These are phyloP conservation scores for Temnothorax rugatulus DNA, from an alignment of 2,888 invertebrate species.

Conservation along the genomic window DNA sequence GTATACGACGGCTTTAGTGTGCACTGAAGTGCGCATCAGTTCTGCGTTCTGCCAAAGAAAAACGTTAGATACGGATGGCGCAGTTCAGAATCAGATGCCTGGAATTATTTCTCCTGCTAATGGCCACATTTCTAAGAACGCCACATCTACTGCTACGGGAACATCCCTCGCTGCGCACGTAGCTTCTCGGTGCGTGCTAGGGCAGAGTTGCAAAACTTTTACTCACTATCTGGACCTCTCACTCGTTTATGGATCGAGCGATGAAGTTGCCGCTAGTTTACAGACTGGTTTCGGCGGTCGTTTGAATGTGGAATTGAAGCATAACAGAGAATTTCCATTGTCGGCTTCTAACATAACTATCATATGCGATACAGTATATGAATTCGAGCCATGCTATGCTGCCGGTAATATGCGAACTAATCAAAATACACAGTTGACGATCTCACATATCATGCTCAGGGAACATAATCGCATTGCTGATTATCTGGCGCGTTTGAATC, in stretches of 20 bases:
- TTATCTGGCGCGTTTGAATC: conserved; percentile 89
- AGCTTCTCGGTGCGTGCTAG: too few species aligned
- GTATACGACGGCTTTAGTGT: too few species aligned
- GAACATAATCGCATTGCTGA: conserved; percentile 94
- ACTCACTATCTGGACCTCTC: conserved; percentile 93
- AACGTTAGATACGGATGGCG: too few species aligned
- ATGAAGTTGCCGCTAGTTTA: conserved; percentile 89
- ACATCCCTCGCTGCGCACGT: too few species aligned
- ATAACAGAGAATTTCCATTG: conserved; percentile 91
- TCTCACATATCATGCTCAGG: conserved; percentile 91
- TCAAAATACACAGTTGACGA: conserved; percentile 92
- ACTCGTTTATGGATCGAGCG: conserved; percentile 92
- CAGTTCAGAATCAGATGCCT: too few species aligned
- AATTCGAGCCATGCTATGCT: conserved; percentile 90
- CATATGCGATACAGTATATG: conserved; percentile 88
- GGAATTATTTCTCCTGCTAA: too few species aligned
- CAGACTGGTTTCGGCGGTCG: conserved; percentile 91
- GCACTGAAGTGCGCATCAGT: too few species aligned
- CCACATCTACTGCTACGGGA: too few species aligned
- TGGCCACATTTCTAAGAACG: too few species aligned
- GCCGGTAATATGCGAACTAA: conserved; percentile 88
- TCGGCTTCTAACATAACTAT: conserved; percentile 89
- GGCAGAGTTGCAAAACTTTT: too few species aligned
- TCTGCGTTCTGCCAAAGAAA: too few species aligned
- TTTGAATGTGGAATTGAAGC: conserved; percentile 88